Conservation (phyloP, 2,113 vertebrate species). For the Nothobranchius furzeri region DNA sequence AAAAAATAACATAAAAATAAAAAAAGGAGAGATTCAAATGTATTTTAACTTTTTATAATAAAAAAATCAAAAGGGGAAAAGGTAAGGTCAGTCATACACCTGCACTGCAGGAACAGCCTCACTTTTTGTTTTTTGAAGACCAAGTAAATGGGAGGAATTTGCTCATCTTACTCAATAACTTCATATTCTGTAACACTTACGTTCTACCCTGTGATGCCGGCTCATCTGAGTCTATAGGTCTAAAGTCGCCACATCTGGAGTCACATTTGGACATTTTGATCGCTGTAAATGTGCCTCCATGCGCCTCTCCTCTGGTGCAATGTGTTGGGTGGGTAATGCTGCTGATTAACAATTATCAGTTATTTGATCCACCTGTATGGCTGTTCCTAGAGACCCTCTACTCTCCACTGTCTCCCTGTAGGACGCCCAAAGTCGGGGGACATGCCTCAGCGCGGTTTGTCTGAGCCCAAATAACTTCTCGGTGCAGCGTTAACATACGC, state of each 20-base stretch:
- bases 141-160: background rate
- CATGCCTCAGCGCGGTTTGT: conserved; percentile 40
- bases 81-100: conserved; percentile 5
- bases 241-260: conserved; percentile 8
- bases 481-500: conserved; percentile 55
- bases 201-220: background rate
- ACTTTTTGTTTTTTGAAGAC: background rate
- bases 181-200: conserved; percentile 2
- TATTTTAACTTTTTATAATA: background rate
- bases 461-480: conserved; percentile 68
- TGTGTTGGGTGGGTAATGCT: conserved; percentile 30
- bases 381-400: conserved; percentile 39
- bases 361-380: conserved; percentile 63
- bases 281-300: conserved; percentile 19
- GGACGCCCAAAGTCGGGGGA: conserved; percentile 39
- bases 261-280: conserved; percentile 4
- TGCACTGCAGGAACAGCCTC: conserved; percentile 4
- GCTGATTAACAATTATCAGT: conserved; percentile 25
- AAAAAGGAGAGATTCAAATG: too few species aligned
- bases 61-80: background rate
- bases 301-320: conserved; percentile 38
- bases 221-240: background rate
- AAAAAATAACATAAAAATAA: too few species aligned
- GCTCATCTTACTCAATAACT: background rate
- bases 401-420: conserved; percentile 14